A percentile compares a stretch with the other conserved stretches of the same genome.
Evolutionary conservation across 2,113 vertebrate species (phyloP).

Genomic region (Phrynosoma blainvillii): DNA sequence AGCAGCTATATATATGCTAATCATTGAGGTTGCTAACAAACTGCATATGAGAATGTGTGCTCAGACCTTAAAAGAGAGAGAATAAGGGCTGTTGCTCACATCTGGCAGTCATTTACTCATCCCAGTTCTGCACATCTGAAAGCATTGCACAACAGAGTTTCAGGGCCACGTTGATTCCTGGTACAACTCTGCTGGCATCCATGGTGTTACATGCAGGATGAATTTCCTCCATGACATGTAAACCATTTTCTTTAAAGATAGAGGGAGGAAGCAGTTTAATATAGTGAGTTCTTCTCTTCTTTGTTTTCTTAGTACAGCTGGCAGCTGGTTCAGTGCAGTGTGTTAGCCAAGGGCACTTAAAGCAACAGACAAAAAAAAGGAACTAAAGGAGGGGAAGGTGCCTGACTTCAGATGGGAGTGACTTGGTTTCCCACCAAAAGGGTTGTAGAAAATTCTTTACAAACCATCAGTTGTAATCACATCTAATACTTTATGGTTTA

Average conservation of each 20-base stretch:
- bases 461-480: neutral
- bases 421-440: neutral
- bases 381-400: slow-evolving; percentile 21
- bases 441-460: neutral
- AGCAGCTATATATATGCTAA: slow-evolving; percentile 30
- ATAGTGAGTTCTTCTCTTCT: slow-evolving; percentile 33
- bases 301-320: slow-evolving; percentile 58
- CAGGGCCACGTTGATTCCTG: slow-evolving; percentile 56
- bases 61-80: slow-evolving; percentile 41
- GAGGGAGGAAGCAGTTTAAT: slow-evolving; percentile 44
- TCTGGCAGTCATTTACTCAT: slow-evolving; percentile 71
- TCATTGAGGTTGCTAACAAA: slow-evolving; percentile 37
- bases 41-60: slow-evolving; percentile 36
- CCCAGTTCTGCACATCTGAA: slow-evolving; percentile 63
- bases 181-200: slow-evolving; percentile 64
- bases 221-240: slow-evolving; percentile 64
- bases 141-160: slow-evolving; percentile 64
- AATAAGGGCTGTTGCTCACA: slow-evolving; percentile 51
- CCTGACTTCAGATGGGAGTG: neutral
- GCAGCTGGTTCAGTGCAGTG: slow-evolving; percentile 47
- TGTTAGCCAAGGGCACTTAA: slow-evolving; percentile 44
- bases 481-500: neutral
- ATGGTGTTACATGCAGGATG: slow-evolving; percentile 62
- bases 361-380: slow-evolving; percentile 30
- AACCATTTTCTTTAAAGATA: slow-evolving; percentile 58